These are phyloP conservation scores for Alviniconcha strummeri DNA, from an alignment of 2,888 invertebrate species.

Conservation along the genomic window DNA sequence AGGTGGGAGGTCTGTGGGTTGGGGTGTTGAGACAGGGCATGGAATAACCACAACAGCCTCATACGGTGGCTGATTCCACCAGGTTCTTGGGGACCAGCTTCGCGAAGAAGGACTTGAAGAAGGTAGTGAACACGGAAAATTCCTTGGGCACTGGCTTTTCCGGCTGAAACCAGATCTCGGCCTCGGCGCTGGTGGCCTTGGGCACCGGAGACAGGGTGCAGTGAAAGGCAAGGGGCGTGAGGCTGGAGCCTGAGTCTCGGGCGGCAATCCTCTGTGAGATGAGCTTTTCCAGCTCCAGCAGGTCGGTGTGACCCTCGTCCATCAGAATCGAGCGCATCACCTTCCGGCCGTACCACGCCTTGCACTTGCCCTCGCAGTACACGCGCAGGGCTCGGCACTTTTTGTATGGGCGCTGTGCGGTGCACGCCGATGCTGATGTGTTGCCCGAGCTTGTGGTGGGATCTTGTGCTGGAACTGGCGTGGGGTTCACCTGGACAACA, in stretches of 20 bases:
- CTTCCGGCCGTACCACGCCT: slow-evolving; percentile 41
- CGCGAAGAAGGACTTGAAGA: slow-evolving; percentile 39
- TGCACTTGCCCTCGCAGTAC: slow-evolving; percentile 30
- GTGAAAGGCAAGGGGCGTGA: slow-evolving; percentile 4
- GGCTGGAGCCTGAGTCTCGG: slow-evolving; percentile 9
- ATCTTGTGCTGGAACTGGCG: not conserved
- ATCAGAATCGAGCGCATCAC: slow-evolving; percentile 42
- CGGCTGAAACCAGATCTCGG: slow-evolving; percentile 17
- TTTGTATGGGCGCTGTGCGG: not conserved
- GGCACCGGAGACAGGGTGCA: not conserved
- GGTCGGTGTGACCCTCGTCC: slow-evolving; percentile 35
- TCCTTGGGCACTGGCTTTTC: slow-evolving; percentile 32
- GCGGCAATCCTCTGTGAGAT: slow-evolving; percentile 36
- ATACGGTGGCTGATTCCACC: not conserved
- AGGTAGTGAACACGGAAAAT: slow-evolving; percentile 41
- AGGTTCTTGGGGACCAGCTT: slow-evolving; percentile 37
- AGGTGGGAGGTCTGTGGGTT: no score
- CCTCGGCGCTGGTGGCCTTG: slow-evolving; percentile 1
- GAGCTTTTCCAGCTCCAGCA: slow-evolving; percentile 37
- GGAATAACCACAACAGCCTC: no score
- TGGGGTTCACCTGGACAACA: no score
- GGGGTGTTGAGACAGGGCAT: no score
- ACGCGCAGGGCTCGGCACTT: slow-evolving; percentile 7
- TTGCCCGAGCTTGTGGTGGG: no score
- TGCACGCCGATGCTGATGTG: no score